Base-by-base conservation (phyloP, 2,113 vertebrate genomes). In the Scophthalmus maximus region DNA sequence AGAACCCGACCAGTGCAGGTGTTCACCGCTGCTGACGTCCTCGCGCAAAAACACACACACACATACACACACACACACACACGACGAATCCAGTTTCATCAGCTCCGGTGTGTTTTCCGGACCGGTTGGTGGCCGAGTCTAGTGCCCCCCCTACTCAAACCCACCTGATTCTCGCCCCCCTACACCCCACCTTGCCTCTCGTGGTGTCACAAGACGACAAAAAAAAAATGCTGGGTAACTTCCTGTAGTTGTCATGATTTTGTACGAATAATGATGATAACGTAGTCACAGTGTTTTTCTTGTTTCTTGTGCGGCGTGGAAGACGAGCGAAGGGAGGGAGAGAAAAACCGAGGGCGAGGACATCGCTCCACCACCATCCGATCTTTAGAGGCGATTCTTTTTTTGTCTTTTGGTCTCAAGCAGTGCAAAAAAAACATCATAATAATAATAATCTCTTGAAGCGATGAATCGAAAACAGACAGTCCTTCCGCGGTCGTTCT, bases 281-380 rank as follows among this genome's bases (percentile, higher is more conserved):
- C 93, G 88, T 92, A 91, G 92, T 96, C 93, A 94, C 93, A 86
- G 94, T 95, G 93, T 94, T 90, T 92, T 90, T 92, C 93, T 78
- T 92, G 95, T 95, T 89, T 94, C 92, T 94, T 93, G 94, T 95
- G 94, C 94, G 89, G 95, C 81, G 78, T 83, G 85, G 79, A 83
- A 55, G 79, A 84, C 83, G 58, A 87, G 83, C 79, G 76, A 65
- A 82, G 9, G 73, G 72, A 68, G 68, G 73, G 81, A 74, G 76
- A 78, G 71, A 46, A 63, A 86, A 73, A 79, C 50, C 0, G 18
- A 68, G 56, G 78, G 79, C 72, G 20, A 61, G 22, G 85, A 91
- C 93, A 87, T 93, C 86, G 88, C 79, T 93, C 89, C 91, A 92
- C 64, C 55, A 67, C 23, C 78, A 59, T 66, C 58, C 66, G 40